Base-by-base conservation (phyloP, 2,888 invertebrate genomes). In the Melipona beecheii region DNA sequence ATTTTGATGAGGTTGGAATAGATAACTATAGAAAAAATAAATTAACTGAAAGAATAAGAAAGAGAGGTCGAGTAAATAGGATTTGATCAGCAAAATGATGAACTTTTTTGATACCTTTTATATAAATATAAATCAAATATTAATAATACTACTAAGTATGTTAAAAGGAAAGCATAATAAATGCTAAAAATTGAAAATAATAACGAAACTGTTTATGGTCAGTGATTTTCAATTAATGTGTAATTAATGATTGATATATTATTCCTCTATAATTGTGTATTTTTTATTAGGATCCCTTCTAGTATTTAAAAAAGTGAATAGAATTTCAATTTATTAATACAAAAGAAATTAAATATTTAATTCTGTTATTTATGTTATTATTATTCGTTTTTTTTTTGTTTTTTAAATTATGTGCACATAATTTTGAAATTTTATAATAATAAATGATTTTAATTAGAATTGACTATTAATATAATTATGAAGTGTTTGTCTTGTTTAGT, bases 71-170 rank as follows among this genome's bases (percentile, higher is more conserved):
- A 58, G 54, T 24, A 60, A 76, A 69, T 69, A 78, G 78, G 72
- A 65, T 83, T 77, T 69, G 85, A 83, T 77, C 71, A 76, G 71
- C 58, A 65, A 75, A 79, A 82, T 65, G 64, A 78, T 72, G 69
- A 86, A 75, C 75, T 87, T 86, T 93, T 94, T 94, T 94, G 93
- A 93, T 94, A 94, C 92, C 90, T 93, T 94, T 94, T 94, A 94
- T 93, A 93, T 92, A 90, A 89, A 90, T 92, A 90, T 89, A 92
- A 91, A 88, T 91, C 81, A 87, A 89, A 87, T 78, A 87, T 90
- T 91, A 86, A 90, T 89, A 89, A 89, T 43, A 43, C 89, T n/a
- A 91, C 87, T 91, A 90, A 87, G 72, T 90, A 91, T 90, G 90
- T 89, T 81, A 87, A 91, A 79, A 90, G 81, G 89, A 88, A 86